A percentile compares a stretch with the other conserved stretches of the same genome.
These are phyloP conservation scores for Lagodon rhomboides DNA, from an alignment of 2,797 vertebrate species.

Conservation along the genomic window DNA sequence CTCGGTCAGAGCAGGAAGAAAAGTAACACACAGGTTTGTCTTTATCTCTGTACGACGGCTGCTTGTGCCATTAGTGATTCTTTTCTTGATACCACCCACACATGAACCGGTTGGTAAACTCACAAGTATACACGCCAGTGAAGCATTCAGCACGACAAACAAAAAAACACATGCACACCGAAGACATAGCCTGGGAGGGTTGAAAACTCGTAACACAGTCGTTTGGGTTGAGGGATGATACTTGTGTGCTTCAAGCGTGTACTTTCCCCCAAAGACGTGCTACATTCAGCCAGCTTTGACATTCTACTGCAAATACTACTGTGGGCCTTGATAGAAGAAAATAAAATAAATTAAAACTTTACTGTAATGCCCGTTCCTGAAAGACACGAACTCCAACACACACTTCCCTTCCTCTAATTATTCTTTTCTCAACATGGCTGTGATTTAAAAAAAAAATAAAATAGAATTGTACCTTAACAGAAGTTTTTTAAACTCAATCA, in stretches of 20 bases:
- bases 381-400: constrained; percentile 22
- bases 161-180: constrained; percentile 70
- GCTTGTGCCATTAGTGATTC: constrained; percentile 68
- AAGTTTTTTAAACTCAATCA: constrained; percentile 37
- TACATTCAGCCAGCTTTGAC: constrained; percentile 55
- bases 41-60: constrained; percentile 42
- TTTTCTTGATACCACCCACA: constrained; percentile 61
- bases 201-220: constrained; percentile 51
- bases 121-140: constrained; percentile 63
- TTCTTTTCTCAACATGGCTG: constrained; percentile 43
- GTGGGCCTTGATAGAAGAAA: constrained; percentile 33
- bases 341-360: constrained; percentile 41
- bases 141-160: constrained; percentile 71
- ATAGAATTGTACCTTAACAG: constrained; percentile 53
- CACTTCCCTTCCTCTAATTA: constrained; percentile 17
- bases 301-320: constrained; percentile 56
- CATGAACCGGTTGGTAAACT: constrained; percentile 58
- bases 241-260: constrained; percentile 60
- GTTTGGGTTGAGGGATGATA: constrained; percentile 45
- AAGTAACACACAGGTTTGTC: constrained; percentile 57
- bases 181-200: constrained; percentile 58
- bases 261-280: constrained; percentile 46
- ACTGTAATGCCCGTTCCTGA: constrained; percentile 53
- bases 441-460: constrained; percentile 26
- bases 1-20: constrained; percentile 54